Evolutionary conservation across 2,888 invertebrate species (phyloP), one percentile per base, ranked within the genome.

Genomic region (Eubasilissa splendida): DNA sequence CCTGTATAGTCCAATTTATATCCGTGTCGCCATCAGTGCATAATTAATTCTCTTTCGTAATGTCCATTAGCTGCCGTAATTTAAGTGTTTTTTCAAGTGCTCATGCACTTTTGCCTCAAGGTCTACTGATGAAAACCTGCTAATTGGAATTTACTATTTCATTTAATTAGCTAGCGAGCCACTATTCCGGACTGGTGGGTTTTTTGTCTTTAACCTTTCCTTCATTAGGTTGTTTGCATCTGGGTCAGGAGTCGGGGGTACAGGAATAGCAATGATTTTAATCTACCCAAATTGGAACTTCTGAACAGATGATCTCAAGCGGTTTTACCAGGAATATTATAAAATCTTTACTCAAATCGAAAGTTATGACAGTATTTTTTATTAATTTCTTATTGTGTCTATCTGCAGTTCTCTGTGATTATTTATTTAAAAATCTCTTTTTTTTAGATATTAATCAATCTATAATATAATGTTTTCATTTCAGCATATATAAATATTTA

Each of bases 131-230:
- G 60, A 74, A 68, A 60, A 53, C 77, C 77, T 71, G 70, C 81
- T 83, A 83, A 83, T 83, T 83, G 83, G 83, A 71, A 82, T 82
- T 80, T 80, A 82, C 80, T 80, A 80, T 82, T 75, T 56, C 71
- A 71, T 80, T 65, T 65, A 65, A 65, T 42, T 78, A 76, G 76
- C 68, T 80, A 76, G 76, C 68, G 11, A 42, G 42, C 42, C 42
- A 42, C 42, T 42, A 2, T 42, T 42, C 42, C 42, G 68, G 52
- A 14, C 76, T 68, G 58, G n/a, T 71, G 63, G 68, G 50, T 54
- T n/a, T 53, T 22, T 56, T 71, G 12, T 14, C 14, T 31, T 54
- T 52, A 22, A 22, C 31, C 31, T 31, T 22, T 50, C 53, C 12
- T 71, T 71, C 71, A 14, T 53, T 53, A 53, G 54, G 54, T n/a